phyloP scores from a whole-genome alignment of 2,113 vertebrate genomes.

The Xiphias gladius region DNA sequence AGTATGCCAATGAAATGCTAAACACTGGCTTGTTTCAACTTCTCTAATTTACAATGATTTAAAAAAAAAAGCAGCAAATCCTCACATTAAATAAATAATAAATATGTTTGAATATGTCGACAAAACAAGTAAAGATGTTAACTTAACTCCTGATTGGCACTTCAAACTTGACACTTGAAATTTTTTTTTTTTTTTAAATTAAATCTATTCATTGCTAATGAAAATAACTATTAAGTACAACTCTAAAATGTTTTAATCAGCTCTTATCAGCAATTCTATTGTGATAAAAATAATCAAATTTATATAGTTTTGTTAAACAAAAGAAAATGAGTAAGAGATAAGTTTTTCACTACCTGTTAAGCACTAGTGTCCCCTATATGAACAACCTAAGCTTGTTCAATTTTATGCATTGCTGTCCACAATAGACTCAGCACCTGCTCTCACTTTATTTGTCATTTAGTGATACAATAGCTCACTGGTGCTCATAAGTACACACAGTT shows the following conservation, averaged over 20 bases:
- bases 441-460: slow-evolving; percentile 36
- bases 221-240: not conserved
- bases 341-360: not conserved
- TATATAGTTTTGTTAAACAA: not conserved
- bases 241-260: not conserved
- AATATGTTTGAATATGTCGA: too few relatives aligned
- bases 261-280: not conserved
- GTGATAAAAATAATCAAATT: not conserved
- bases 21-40: too few relatives aligned
- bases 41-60: too few relatives aligned
- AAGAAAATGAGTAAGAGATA: slow-evolving; percentile 8
- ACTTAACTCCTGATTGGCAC: not conserved
- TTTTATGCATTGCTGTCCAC: slow-evolving; percentile 31
- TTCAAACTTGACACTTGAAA: too few relatives aligned
- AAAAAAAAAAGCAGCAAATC: too few relatives aligned
- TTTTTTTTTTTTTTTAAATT: not conserved
- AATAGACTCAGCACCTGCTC: slow-evolving; percentile 31
- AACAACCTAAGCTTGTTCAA: slow-evolving; percentile 15
- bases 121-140: not conserved
- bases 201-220: not conserved
- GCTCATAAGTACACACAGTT: slow-evolving; percentile 17
- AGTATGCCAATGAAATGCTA: too few relatives aligned
- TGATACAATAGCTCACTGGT: slow-evolving; percentile 8
- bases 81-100: too few relatives aligned
- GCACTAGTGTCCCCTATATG: not conserved